Conservation (phyloP, 53 echinoderm and acorn worm genomes). For the Holothuria leucospilota region DNA sequence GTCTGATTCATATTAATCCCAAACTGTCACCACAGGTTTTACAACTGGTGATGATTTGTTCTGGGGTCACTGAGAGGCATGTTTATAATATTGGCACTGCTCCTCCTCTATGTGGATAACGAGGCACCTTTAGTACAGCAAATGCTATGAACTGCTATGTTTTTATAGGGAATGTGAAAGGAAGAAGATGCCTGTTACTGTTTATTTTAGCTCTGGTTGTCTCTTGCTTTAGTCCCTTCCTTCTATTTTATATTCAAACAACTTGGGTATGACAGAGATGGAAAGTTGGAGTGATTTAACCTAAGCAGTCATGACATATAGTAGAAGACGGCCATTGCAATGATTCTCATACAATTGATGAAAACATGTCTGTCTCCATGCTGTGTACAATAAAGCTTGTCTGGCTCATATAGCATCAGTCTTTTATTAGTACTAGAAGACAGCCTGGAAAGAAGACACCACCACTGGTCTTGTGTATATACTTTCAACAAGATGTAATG, state of each 20-base stretch:
- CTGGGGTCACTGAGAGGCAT: conserved; percentile 36
- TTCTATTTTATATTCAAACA: background rate
- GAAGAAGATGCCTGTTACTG: conserved; percentile 22
- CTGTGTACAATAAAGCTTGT: too few relatives aligned
- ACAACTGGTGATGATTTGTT: conserved; percentile 28
- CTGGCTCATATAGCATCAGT: too few relatives aligned
- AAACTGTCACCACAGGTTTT: conserved; percentile 37
- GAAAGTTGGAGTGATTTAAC: conserved; percentile 24
- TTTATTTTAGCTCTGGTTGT: conserved; percentile 36
- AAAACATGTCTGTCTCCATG: too few relatives aligned
- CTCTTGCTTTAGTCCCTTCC: background rate
- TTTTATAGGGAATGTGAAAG: conserved; percentile 8
- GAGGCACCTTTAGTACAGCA: conserved; percentile 6
- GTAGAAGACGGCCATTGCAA: too few relatives aligned
- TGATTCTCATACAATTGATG: too few relatives aligned
- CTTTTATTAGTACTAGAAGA: too few relatives aligned
- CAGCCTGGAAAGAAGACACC: too few relatives aligned
- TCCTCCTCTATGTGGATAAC: conserved; percentile 3
- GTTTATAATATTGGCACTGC: conserved; percentile 18
- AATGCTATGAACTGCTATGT: background rate
- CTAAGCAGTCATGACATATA: conserved; percentile 38
- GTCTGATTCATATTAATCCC: conserved; percentile 32
- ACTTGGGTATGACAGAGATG: background rate
- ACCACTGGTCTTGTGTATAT: too few relatives aligned
- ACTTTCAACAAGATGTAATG: too few relatives aligned